Percentiles rank a stretch among this genome's conserved stretches.
phyloP scores from a whole-genome alignment of 2,888 invertebrate genomes.

The Mallateleia sp. region DNA sequence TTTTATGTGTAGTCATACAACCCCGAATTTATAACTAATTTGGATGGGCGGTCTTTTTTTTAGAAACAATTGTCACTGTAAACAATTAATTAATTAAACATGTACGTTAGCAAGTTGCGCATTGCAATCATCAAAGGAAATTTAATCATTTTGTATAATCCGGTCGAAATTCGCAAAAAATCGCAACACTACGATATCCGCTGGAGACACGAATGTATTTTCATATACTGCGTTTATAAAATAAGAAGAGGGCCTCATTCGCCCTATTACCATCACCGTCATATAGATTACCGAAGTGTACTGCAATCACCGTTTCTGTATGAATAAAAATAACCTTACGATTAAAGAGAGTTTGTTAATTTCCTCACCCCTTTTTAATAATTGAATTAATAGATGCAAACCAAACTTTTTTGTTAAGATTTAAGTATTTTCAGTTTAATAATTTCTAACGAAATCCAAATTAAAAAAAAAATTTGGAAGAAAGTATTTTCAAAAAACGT shows the following conservation, averaged over 20 bases:
- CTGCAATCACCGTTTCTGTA: slow-evolving; percentile 88
- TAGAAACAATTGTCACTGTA: background rate
- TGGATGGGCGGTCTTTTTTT: too few species aligned
- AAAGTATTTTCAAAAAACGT: too few species aligned
- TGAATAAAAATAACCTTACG: slow-evolving; percentile 83
- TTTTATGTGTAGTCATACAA: too few species aligned
- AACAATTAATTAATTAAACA: background rate
- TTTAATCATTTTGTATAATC: slow-evolving; percentile 57
- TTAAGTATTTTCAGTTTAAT: too few species aligned
- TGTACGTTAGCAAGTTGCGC: slow-evolving; percentile 35
- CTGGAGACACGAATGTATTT: slow-evolving; percentile 73
- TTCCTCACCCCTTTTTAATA: too few species aligned
- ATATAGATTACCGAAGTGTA: slow-evolving; percentile 86
- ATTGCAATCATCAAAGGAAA: slow-evolving; percentile 43
- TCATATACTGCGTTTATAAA: slow-evolving; percentile 76
- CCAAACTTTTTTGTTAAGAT: too few species aligned
- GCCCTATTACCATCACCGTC: slow-evolving; percentile 68
- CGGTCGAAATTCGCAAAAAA: slow-evolving; percentile 51
- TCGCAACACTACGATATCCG: slow-evolving; percentile 55
- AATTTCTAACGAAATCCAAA: too few species aligned
- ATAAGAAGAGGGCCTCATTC: slow-evolving; percentile 49
- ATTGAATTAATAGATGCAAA: too few species aligned
- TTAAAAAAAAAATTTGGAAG: too few species aligned
- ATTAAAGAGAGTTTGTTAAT: too few species aligned
- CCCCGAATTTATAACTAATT: too few species aligned